Conservation (phyloP, 2,888 invertebrate species). For the Sinohyriopsis cumingii region DNA sequence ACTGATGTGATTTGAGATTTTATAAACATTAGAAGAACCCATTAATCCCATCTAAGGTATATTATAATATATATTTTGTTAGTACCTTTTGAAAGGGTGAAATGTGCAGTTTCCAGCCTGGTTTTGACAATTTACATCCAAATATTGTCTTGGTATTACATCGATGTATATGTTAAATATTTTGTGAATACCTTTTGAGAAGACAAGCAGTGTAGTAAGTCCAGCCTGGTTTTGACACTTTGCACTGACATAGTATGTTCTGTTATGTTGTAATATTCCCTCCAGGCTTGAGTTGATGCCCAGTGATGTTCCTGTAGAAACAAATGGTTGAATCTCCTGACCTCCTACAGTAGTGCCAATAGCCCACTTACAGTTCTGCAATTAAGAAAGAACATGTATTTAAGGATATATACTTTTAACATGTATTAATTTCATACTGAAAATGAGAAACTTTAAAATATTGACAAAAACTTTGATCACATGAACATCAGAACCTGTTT, state of each 20-base stretch:
- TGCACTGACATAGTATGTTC: slow-evolving; percentile 41
- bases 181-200: slow-evolving; percentile 19
- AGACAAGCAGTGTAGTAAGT: slow-evolving; percentile 23
- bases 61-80: too few relatives aligned
- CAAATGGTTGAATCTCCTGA: slow-evolving; percentile 40
- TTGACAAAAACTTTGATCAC: too few relatives aligned
- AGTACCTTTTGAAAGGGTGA: slow-evolving; percentile 29
- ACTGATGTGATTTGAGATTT: too few relatives aligned
- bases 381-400: not conserved
- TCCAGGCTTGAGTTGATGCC: slow-evolving; percentile 43
- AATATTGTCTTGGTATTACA: too few relatives aligned
- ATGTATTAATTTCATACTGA: too few relatives aligned
- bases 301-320: slow-evolving; percentile 39
- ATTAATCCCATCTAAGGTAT: too few relatives aligned
- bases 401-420: too few relatives aligned
- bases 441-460: too few relatives aligned
- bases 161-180: too few relatives aligned
- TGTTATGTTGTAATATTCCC: slow-evolving; percentile 37
- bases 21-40: too few relatives aligned
- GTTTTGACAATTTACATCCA: slow-evolving; percentile 38
- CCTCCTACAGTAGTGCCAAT: slow-evolving; percentile 47
- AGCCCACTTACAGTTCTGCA: slow-evolving; percentile 51
- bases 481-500: too few relatives aligned
- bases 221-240: slow-evolving; percentile 48
- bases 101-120: slow-evolving; percentile 32